These are phyloP conservation scores for Aradophagus sp. DNA, from an alignment of 1,140 invertebrate genomes.

Conservation along the genomic window DNA sequence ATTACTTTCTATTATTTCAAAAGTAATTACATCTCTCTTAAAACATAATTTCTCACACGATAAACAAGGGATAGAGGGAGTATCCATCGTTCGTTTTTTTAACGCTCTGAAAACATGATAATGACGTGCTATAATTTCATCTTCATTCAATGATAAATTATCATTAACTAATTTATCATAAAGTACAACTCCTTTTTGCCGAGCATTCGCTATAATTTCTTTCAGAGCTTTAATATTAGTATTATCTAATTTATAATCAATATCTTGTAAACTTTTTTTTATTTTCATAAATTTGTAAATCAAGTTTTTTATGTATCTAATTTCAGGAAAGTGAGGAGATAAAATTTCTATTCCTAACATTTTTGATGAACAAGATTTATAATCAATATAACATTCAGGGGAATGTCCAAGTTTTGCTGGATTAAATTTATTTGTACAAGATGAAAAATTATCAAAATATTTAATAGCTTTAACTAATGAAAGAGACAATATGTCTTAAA, in stretches of 20 bases:
- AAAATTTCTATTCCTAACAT: slow-evolving; percentile 20
- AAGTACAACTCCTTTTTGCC: no score
- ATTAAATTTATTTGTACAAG: slow-evolving; percentile 14
- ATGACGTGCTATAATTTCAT: slow-evolving; percentile 29
- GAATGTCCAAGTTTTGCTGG: slow-evolving; percentile 14
- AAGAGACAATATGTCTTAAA: slow-evolving; percentile 5
- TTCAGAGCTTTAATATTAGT: slow-evolving; percentile 13
- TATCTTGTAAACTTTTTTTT: slow-evolving; percentile 5
- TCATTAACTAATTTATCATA: no score
- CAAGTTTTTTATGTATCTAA: slow-evolving; percentile 25
- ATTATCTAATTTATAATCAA: slow-evolving; percentile 16
- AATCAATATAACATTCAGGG: slow-evolving; percentile 19
- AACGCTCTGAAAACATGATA: slow-evolving; percentile 38
- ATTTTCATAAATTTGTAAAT: slow-evolving; percentile 15
- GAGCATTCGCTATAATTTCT: no score
- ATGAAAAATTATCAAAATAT: slow-evolving; percentile 7
- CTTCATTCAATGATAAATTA: slow-evolving; percentile 36
- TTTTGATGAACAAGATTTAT: slow-evolving; percentile 12
- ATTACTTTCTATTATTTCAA: slow-evolving; percentile 12
- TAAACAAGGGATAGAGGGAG: slow-evolving; percentile 32
- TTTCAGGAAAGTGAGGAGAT: slow-evolving; percentile 24
- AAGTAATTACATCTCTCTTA: slow-evolving; percentile 30
- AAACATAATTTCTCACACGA: slow-evolving; percentile 55
- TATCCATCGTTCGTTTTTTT: slow-evolving; percentile 41
- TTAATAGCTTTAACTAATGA: slow-evolving; percentile 10